A percentile compares a stretch with the other conserved stretches of the same genome.
phyloP scores from a whole-genome alignment of 2,113 vertebrate species.

The Uria lomvia region DNA sequence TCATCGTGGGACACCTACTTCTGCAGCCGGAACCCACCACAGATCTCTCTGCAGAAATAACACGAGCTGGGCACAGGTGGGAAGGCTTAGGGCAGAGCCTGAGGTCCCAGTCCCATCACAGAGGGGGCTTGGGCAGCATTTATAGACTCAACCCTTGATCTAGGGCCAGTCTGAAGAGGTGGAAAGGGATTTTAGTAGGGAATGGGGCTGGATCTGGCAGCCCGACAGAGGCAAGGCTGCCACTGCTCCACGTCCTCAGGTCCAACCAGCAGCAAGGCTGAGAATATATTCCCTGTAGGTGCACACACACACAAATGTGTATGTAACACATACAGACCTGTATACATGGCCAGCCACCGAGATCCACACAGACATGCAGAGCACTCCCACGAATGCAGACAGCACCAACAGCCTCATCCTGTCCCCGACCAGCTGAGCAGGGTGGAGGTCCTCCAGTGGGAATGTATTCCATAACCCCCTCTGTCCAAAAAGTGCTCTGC shows the following conservation, averaged over 20 bases:
- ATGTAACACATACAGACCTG: neutral
- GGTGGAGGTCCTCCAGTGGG: neutral
- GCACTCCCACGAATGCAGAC: neutral
- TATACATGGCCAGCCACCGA: neutral
- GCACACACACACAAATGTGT: neutral
- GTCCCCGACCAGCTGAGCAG: neutral
- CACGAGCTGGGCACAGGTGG: rapidly evolving
- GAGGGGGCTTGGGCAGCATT: neutral
- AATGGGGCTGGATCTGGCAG: neutral
- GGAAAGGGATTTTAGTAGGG: neutral
- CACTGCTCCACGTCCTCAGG: neutral
- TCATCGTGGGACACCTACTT: neutral
- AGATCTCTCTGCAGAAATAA: neutral
- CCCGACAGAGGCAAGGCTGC: neutral
- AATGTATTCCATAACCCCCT: neutral
- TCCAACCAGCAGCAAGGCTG: neutral
- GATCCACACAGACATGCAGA: neutral
- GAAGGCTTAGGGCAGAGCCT: neutral
- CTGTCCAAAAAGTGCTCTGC: neutral
- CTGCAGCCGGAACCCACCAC: neutral
- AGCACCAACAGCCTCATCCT: neutral
- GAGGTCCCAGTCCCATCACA: neutral
- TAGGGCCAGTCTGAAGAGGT: neutral
- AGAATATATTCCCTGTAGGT: neutral
- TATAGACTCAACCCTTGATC: neutral